phyloP scores from a whole-genome alignment of 1,140 invertebrate species.

The Hyposmocoma kahamanoa region DNA sequence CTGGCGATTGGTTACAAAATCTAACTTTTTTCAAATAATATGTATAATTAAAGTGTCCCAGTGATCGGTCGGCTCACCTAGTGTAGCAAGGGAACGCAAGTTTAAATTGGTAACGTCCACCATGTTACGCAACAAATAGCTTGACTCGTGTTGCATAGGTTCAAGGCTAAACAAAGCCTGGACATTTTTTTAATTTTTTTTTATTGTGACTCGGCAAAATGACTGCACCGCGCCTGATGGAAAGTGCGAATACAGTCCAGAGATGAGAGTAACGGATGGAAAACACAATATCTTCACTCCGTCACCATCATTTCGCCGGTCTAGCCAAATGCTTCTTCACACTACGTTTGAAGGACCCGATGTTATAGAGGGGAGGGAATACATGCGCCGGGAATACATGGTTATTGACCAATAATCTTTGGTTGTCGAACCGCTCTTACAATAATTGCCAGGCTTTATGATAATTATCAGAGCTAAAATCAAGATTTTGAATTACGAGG shows the following conservation, averaged over 20 bases:
- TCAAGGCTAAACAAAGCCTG: neutral
- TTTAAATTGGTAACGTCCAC: neutral
- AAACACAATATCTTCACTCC: too few species aligned
- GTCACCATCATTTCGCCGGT: too few species aligned
- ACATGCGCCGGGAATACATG: too few species aligned
- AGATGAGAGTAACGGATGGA: too few species aligned
- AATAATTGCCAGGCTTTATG: slow-evolving; percentile 10
- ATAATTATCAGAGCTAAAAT: slow-evolving; percentile 11
- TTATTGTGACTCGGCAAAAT: too few species aligned
- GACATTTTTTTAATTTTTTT: too few species aligned
- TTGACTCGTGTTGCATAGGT: neutral
- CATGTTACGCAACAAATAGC: neutral
- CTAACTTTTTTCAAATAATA: slow-evolving; percentile 1
- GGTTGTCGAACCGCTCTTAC: slow-evolving; percentile 10
- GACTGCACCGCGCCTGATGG: too few species aligned
- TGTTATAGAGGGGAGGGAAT: too few species aligned
- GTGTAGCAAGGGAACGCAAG: neutral
- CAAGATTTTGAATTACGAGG: slow-evolving; percentile 10
- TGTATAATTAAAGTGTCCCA: too few species aligned
- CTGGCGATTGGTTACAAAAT: neutral
- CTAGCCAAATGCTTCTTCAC: too few species aligned
- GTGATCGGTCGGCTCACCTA: neutral
- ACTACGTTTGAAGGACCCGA: too few species aligned
- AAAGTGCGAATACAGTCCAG: too few species aligned
- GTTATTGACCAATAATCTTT: slow-evolving; percentile 10